These are phyloP conservation scores for Ctenicera cuprea DNA, from an alignment of 2,888 invertebrate genomes.

Conservation along the genomic window DNA sequence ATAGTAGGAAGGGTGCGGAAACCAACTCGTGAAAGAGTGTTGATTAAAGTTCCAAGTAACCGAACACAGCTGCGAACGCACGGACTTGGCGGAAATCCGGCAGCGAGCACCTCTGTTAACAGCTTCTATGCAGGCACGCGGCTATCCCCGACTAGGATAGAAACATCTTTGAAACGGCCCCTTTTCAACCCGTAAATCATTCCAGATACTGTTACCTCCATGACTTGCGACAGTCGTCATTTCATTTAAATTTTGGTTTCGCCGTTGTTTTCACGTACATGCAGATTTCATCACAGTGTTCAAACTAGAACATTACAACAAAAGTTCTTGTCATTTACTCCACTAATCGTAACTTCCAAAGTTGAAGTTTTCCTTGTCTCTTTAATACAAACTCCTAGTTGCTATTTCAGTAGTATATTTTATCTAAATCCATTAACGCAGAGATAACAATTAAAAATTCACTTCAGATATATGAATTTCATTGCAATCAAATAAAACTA, in stretches of 20 bases:
- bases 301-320: too few relatives aligned
- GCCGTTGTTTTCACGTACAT: too few relatives aligned
- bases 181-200: background rate
- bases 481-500: too few relatives aligned
- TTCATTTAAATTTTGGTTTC: too few relatives aligned
- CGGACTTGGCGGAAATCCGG: conserved; percentile 69
- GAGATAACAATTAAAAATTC: too few relatives aligned
- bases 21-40: conserved; percentile 36
- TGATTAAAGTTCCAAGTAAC: conserved; percentile 46
- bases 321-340: too few relatives aligned
- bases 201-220: background rate
- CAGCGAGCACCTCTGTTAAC: conserved; percentile 59
- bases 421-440: too few relatives aligned
- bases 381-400: background rate
- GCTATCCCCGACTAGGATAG: background rate
- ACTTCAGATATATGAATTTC: too few relatives aligned
- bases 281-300: too few relatives aligned
- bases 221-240: too few relatives aligned
- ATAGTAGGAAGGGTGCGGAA: conserved; percentile 36
- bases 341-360: too few relatives aligned
- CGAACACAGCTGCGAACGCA: conserved; percentile 66
- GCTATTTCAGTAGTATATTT: too few relatives aligned
- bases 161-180: conserved; percentile 8
- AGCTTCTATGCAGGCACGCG: conserved; percentile 25
- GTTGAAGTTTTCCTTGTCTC: background rate